Percentiles rank a stretch among this genome's conserved stretches.
Conservation (phyloP, 2,888 invertebrate species). For the Hydrotaea cyrtoneurina region DNA sequence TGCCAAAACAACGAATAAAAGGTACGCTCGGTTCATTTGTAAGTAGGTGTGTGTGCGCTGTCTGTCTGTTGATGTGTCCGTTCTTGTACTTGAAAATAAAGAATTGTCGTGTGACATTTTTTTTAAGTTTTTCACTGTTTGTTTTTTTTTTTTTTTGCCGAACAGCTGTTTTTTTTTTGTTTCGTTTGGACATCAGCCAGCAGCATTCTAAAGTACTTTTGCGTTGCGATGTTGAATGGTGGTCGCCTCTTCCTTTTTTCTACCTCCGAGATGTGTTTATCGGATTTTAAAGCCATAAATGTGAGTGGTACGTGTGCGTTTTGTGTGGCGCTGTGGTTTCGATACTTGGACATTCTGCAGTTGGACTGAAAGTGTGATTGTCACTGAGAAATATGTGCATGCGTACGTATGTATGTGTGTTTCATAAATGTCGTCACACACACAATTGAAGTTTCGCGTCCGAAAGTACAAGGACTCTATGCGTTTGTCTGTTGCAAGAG, state of each 20-base stretch:
- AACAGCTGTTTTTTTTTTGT: conserved; percentile 29
- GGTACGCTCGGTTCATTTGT: not conserved
- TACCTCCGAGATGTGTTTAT: not conserved
- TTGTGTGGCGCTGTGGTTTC: not conserved
- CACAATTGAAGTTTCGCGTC: not conserved
- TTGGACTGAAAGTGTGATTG: not conserved
- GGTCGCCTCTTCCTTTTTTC: not conserved
- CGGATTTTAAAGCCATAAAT: not conserved
- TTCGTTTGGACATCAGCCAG: not conserved
- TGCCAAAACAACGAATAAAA: conserved; percentile 6
- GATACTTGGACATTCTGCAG: not conserved
- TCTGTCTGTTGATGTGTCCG: not conserved
- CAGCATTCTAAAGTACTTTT: not conserved
- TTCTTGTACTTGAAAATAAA: not conserved
- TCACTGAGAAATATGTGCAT: not conserved
- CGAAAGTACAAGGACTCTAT: not conserved
- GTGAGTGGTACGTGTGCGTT: conserved; percentile 3
- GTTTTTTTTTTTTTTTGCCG: not conserved
- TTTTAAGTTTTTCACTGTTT: not conserved
- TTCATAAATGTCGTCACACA: not conserved
- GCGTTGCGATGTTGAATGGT: not conserved
- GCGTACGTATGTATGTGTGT: not conserved
- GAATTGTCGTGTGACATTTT: conserved; percentile 40
- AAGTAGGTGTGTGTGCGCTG: not conserved
- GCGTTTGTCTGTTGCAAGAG: not conserved